Base-by-base conservation (phyloP, 2,888 invertebrate species). In the Cordylochernes scorpioides region DNA sequence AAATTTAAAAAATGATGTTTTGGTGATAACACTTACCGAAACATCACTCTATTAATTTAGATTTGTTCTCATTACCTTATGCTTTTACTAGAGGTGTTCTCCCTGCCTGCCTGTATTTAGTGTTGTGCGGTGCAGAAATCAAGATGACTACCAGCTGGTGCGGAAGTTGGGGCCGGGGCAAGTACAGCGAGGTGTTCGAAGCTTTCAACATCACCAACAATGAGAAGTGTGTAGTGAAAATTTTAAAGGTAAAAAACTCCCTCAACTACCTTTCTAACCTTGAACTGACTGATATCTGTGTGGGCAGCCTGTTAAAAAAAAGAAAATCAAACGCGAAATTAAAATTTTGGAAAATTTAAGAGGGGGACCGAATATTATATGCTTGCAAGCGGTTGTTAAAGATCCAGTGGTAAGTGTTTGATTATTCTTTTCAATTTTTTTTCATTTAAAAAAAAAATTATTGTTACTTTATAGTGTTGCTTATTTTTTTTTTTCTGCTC, bases 111-210 rank as follows among this genome's bases (percentile, higher is more conserved):
- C 25, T 10, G 12, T 25, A 2, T 19, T 19, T 19, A 8, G 9
- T 9, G 8, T 9, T 15, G 7, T 27, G 7, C 8, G n/a, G 28
- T 14, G 16, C 48, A 66, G 66, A 34, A 78, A 88, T 58, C 94
- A 94, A 61, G 97, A 97, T 58, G 91, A 97, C 59, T 97, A 94
- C 59, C 94, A 97, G 59, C 65, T 97, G 57, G 88, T 94, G 38
- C 70, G 91, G 44, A 97, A 97, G 62, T 63, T 97, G 49, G 97
- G 97, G 37, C 38, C 70, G 97, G 51, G 97, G 97, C 51, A 97
- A 99, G 65, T 99, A 99, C 65, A 91, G 91, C 62, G 97, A 97
- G 69, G 97, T 97, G 46, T 97, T 97, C 56, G 97, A 97, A 64
- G 94, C 91, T 53, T 74, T 91, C 59, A 94, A 94, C 64, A 70